Evolutionary conservation across 2,797 vertebrate genomes (phyloP).

Genomic region (Hipposideros larvatus): DNA sequence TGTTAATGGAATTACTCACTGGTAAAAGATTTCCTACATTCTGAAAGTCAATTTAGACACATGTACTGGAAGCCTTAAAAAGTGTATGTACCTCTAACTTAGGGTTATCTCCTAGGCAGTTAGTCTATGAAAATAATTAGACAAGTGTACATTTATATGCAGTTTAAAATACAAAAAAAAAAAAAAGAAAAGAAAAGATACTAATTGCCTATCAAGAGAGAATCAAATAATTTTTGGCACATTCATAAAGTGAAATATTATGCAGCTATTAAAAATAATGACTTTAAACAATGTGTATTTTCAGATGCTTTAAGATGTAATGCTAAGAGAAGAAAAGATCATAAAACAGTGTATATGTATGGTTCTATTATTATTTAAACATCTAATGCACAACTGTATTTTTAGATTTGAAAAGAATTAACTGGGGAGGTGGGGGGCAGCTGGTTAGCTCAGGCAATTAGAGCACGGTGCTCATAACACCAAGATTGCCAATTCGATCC

Average conservation of each 20-base stretch:
- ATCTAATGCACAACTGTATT: background rate
- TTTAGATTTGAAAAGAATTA: slow-evolving; percentile 27
- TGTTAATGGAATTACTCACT: background rate
- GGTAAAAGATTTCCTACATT: background rate
- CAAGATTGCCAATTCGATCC: too few species aligned
- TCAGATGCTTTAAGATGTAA: background rate
- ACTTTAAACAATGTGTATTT: background rate
- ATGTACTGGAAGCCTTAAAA: background rate
- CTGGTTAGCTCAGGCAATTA: too few species aligned
- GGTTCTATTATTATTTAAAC: background rate
- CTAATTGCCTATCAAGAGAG: background rate
- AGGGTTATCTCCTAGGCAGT: background rate
- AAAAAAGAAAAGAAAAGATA: background rate
- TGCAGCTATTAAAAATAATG: background rate
- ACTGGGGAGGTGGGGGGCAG: background rate
- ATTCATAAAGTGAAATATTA: slow-evolving; percentile 6
- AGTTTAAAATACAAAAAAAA: slow-evolving; percentile 43
- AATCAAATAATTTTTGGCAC: background rate
- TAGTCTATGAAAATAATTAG: background rate
- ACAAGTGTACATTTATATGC: background rate
- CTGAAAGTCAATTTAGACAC: background rate
- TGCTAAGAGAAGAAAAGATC: background rate
- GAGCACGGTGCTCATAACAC: too few species aligned
- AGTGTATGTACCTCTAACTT: slow-evolving; percentile 6
- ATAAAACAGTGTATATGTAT: background rate